Percentiles rank a stretch among this genome's conserved stretches.
Conservation (phyloP, 2,888 invertebrate species). For the Cataglyphis rosenhaueri region DNA sequence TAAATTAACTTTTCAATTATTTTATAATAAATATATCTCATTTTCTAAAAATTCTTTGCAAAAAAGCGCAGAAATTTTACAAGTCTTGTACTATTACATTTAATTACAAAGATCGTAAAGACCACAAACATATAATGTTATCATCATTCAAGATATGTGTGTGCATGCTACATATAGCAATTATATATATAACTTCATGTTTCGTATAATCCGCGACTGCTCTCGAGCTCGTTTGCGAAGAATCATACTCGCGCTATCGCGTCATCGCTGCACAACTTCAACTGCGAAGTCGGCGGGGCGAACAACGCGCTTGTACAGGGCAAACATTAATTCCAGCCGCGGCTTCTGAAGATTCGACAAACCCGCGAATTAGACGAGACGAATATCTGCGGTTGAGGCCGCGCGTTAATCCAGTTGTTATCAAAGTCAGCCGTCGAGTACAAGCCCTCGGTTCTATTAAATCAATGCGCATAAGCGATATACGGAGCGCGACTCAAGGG, state of each 20-base stretch:
- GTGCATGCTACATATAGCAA: background rate
- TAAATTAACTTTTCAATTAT: background rate
- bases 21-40: background rate
- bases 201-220: slow-evolving; percentile 7
- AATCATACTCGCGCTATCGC: slow-evolving; percentile 19
- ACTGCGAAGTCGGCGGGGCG: background rate
- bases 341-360: slow-evolving; percentile 48
- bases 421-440: slow-evolving; percentile 28
- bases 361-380: slow-evolving; percentile 40
- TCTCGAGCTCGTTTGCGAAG: slow-evolving; percentile 22
- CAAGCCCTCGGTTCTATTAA: slow-evolving; percentile 22
- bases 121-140: background rate
- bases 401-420: slow-evolving; percentile 47
- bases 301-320: slow-evolving; percentile 17
- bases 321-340: slow-evolving; percentile 45
- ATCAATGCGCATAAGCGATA: slow-evolving; percentile 25
- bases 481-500: slow-evolving; percentile 11
- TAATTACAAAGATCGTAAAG: slow-evolving; percentile 12
- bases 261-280: slow-evolving; percentile 9
- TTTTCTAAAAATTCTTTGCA: background rate
- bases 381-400: slow-evolving; percentile 32
- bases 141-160: slow-evolving; percentile 4
- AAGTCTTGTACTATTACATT: background rate
- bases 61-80: background rate
- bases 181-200: background rate